These are phyloP conservation scores for Kuschelorhynchus macadamiae DNA, from an alignment of 2,888 invertebrate genomes.

Conservation along the genomic window DNA sequence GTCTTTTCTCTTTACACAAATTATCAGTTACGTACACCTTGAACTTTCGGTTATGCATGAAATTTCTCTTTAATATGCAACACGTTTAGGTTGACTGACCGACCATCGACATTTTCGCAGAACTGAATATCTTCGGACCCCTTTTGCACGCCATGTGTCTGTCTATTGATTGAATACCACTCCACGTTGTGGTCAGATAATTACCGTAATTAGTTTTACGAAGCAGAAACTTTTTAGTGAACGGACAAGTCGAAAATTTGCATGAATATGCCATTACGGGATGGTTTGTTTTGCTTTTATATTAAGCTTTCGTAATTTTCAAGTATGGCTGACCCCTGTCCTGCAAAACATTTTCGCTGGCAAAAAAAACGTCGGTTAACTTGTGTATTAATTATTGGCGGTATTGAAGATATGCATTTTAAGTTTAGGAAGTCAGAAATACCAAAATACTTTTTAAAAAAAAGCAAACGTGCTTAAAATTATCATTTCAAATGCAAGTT, in stretches of 20 bases:
- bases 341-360: too few species aligned
- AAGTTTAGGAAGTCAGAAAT: too few species aligned
- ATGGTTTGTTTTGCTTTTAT: conserved; percentile 7
- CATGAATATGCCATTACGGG: conserved; percentile 18
- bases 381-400: too few species aligned
- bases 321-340: too few species aligned
- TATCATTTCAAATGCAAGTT: too few species aligned
- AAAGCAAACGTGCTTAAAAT: too few species aligned
- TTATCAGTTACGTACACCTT: conserved; percentile 18
- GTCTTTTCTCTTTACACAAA: conserved; percentile 7
- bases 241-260: conserved; percentile 21
- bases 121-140: conserved; percentile 33
- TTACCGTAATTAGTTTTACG: conserved; percentile 38
- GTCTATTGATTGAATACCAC: conserved; percentile 34
- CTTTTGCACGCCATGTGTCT: conserved; percentile 32
- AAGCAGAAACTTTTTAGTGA: conserved; percentile 19
- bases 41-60: conserved; percentile 18
- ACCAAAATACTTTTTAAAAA: too few species aligned
- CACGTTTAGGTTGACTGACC: conserved; percentile 38
- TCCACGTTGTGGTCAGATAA: conserved; percentile 32
- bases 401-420: too few species aligned
- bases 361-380: too few species aligned
- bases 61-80: conserved; percentile 34
- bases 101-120: conserved; percentile 33
- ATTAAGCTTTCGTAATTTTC: too few species aligned